phyloP scores from a whole-genome alignment of 2,888 invertebrate species.

The Drosophila buzzatii region DNA sequence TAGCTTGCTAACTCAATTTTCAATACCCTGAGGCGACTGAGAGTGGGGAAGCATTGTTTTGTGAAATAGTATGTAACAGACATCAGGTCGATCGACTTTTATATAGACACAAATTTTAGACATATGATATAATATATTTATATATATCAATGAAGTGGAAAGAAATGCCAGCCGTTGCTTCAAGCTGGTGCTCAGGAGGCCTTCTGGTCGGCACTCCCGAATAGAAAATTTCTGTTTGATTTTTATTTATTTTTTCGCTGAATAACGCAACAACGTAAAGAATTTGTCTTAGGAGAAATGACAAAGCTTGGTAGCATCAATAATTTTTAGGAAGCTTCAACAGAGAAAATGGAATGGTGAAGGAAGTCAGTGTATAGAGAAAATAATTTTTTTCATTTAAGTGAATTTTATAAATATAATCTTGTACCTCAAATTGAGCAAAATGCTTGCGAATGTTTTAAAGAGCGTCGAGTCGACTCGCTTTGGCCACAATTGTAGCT shows the following conservation, averaged over 20 bases:
- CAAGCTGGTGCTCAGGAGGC: neutral
- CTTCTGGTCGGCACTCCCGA: neutral
- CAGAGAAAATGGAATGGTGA: neutral
- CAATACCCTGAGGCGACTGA: neutral
- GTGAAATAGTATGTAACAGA: neutral
- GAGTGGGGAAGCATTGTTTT: neutral
- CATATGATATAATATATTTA: no score
- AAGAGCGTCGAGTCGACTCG: slow-evolving; percentile 23
- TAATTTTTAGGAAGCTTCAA: neutral
- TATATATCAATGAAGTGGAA: no score
- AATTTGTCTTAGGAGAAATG: neutral
- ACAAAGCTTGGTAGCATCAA: neutral
- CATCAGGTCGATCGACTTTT: neutral
- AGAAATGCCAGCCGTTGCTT: neutral
- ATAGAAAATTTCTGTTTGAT: neutral
- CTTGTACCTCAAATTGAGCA: no score
- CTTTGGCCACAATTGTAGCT: slow-evolving; percentile 30
- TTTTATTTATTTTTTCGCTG: neutral
- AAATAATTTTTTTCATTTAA: neutral
- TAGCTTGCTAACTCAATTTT: neutral
- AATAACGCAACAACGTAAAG: neutral
- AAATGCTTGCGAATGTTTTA: neutral
- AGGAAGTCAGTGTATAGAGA: no score
- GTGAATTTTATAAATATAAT: slow-evolving; percentile 12
- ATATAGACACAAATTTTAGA: no score